Base-by-base conservation (phyloP, 1,140 invertebrate genomes). In the Ostrea denselamellosa region DNA sequence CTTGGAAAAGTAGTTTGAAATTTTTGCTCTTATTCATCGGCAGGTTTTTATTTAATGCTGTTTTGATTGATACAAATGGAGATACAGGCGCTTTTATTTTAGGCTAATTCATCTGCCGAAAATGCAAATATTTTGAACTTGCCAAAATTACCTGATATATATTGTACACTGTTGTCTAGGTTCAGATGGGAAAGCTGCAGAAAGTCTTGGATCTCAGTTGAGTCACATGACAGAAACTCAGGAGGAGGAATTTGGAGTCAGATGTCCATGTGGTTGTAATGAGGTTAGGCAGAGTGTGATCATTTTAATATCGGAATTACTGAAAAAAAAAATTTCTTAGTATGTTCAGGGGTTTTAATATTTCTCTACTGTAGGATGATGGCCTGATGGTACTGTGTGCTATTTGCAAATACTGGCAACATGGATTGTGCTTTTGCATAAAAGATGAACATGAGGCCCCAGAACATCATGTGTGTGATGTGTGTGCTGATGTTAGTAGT, bases 361-460 rank as follows among this genome's bases (percentile, higher is more conserved):
- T 83, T 28, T 51, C 34, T 44, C 10, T 53, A 53, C 88, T 91
- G 56, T 87, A 95, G 94, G 94, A 95, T 92, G 94, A 94, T 92
- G 94, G 94, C 5, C 88, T 95, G 91, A 95, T 95, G 94, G 92
- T 95, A 19, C 87, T 94, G 82, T 95, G 94, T 92, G 92, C 91
- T 51, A 86, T 89, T 0, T 95, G 94, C 86, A 93, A 93, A 54
- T 91, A 89, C 51, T 95, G 94, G 94, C 94, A 95, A 86, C 94
- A 95, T 93, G 94, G 92, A 52, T 89, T 94, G 1, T 95, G 94
- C 87, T 95, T 94, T 88, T 82, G 89, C 14, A 92, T 95, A 51
- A 83, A 90, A 17, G 86, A 91, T 71, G 93, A 94, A 89, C 87
- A 92, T 54, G 91, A 93, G 25, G 94, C 93, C 62, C 94, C 94